Evolutionary conservation across 2,888 invertebrate genomes (phyloP), one percentile per base, ranked within the genome.

Genomic region (Notodonta ziczac): DNA sequence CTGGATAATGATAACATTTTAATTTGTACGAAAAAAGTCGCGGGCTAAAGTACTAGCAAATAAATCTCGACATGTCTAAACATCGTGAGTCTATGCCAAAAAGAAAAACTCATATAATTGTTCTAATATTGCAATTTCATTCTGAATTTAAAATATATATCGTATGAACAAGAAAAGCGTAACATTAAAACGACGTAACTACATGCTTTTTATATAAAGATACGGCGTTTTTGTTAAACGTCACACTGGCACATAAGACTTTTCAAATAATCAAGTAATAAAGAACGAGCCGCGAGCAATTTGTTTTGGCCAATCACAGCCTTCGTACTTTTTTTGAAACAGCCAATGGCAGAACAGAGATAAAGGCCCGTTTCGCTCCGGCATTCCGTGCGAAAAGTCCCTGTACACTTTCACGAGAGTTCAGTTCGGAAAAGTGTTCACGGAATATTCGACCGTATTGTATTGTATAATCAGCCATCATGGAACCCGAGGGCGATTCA

Each of bases 391-490:
- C 79, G 61, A 62, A 78, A 89, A 88, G 78, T 87, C 85, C 83
- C 72, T 86, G 76, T 80, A 68, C 85, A 77, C 83, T 88, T 86
- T 72, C 80, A 66, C 69, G 73, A 76, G 59, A 59, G 59, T 24
- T 72, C 65, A 63, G 62, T 65, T 67, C 64, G 81, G 85, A 72
- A 88, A 88, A 87, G 72, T 82, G 89, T 78, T 81, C 84, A 86
- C 74, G 75, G 88, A 82, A 87, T 91, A 91, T 73, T 79, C 78
- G 84, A 78, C 86, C 90, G 78, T 85, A 90, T 88, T 90, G 87
- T 84, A 85, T 88, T 90, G 93, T 93, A 94, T 94, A 93, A 94
- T 94, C 94, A 91, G 93, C 94, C 88, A 94, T 94, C 91, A 94
- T 94, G 93, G 85, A 86, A 89, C 82, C 87, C 89, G 81, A 83